Percentiles rank a stretch among this genome's conserved stretches.
phyloP scores from a whole-genome alignment of 2,888 invertebrate genomes.

The Scaptomyza tumidula region DNA sequence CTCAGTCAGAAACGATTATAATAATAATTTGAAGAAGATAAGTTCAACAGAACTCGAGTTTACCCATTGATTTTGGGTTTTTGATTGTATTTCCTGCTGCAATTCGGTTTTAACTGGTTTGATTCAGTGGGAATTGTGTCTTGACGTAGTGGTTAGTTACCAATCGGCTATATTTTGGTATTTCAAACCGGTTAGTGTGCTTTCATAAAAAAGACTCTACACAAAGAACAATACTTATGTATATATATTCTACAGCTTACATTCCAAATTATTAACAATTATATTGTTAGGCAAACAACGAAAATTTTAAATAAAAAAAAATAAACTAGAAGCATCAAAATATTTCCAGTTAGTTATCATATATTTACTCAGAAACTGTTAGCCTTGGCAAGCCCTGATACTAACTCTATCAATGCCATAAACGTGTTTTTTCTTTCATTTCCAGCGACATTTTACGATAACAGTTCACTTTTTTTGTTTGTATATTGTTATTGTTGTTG shows the following conservation, averaged over 20 bases:
- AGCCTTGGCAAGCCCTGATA: constrained; percentile 38
- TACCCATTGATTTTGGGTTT: not conserved
- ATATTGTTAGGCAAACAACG: constrained; percentile 2
- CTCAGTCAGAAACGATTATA: not conserved
- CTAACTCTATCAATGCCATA: constrained; percentile 17
- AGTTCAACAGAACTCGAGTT: not conserved
- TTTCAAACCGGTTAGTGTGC: constrained; percentile 55
- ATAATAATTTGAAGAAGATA: not conserved
- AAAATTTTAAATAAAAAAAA: constrained; percentile 6
- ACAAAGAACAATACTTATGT: constrained; percentile 1
- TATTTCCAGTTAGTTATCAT: constrained; percentile 22
- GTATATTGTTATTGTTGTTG: constrained; percentile 23
- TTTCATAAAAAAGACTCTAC: constrained; percentile 26
- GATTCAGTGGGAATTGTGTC: constrained; percentile 28
- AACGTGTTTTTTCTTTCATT: constrained; percentile 40
- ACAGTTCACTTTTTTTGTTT: constrained; percentile 8
- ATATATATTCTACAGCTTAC: constrained; percentile 43
- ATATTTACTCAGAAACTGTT: constrained; percentile 14
- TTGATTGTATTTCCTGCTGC: constrained; percentile 46
- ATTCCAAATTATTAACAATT: constrained; percentile 34
- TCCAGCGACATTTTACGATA: constrained; percentile 21
- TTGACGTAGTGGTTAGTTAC: constrained; percentile 36
- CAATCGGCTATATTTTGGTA: constrained; percentile 47
- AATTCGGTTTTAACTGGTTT: constrained; percentile 47
- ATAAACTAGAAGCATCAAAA: not conserved